phyloP scores from a whole-genome alignment of 2,113 vertebrate species.

The Anolis sagrei region DNA sequence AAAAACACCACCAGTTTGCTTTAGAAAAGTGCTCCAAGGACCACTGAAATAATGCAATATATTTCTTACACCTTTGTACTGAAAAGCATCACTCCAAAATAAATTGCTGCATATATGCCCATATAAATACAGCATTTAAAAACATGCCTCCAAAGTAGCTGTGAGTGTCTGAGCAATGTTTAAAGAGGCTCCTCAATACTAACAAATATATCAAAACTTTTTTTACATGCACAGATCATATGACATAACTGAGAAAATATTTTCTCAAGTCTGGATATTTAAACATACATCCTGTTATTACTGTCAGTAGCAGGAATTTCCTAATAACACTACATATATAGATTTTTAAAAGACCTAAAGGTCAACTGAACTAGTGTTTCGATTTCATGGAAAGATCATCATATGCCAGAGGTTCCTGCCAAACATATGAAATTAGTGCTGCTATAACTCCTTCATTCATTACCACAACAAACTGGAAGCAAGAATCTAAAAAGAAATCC shows the following conservation, averaged over 20 bases:
- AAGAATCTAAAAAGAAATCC: slow-evolving; percentile 36
- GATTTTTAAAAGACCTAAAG: neutral
- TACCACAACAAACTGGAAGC: neutral
- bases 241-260: slow-evolving; percentile 30
- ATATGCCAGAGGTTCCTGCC: neutral
- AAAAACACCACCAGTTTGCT: neutral
- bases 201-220: slow-evolving; percentile 5
- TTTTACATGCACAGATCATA: slow-evolving; percentile 35
- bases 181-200: slow-evolving; percentile 26
- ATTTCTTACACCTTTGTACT: neutral
- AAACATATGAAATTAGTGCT: neutral
- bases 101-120: neutral
- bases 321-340: slow-evolving; percentile 26
- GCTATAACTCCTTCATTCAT: neutral
- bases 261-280: slow-evolving; percentile 33
- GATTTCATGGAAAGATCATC: neutral
- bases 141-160: slow-evolving; percentile 33
- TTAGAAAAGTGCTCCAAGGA: neutral
- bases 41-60: neutral
- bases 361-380: neutral
- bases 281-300: slow-evolving; percentile 53
- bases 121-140: slow-evolving; percentile 19
- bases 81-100: neutral
- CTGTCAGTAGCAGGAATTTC: slow-evolving; percentile 53
- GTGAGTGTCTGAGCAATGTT: slow-evolving; percentile 28